phyloP scores from a whole-genome alignment of 2,888 invertebrate species.

The Ormyrus nitidulus region DNA sequence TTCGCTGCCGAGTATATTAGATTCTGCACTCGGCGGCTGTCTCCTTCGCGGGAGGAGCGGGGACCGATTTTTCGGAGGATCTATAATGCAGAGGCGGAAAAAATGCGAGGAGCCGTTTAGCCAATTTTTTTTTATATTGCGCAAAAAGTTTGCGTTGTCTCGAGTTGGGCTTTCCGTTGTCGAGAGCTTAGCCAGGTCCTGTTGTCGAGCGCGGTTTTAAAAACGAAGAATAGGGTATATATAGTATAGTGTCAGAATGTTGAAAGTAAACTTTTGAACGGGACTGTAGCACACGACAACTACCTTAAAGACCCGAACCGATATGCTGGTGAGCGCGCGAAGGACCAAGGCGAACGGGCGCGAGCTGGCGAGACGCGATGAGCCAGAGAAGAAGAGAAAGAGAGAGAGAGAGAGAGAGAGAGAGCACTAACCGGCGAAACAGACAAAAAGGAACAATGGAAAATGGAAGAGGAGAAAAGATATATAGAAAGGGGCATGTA shows the following conservation, averaged over 20 bases:
- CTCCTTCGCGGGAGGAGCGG: neutral
- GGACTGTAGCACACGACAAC: no score
- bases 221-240: no score
- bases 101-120: no score
- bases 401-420: slow-evolving; percentile 24
- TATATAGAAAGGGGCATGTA: slow-evolving; percentile 13
- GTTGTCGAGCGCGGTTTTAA: no score
- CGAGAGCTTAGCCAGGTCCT: no score
- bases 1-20: no score
- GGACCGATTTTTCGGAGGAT: neutral
- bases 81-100: no score
- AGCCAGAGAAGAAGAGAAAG: slow-evolving; percentile 7
- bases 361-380: slow-evolving; percentile 5
- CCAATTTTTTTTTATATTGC: no score
- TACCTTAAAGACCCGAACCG: slow-evolving; percentile 25
- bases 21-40: slow-evolving; percentile 14
- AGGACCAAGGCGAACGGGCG: slow-evolving; percentile 27
- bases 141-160: no score
- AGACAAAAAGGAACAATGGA: slow-evolving; percentile 22
- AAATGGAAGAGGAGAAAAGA: slow-evolving; percentile 8
- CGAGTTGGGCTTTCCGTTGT: no score
- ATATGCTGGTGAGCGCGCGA: slow-evolving; percentile 19
- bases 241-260: no score
- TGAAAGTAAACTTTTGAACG: no score
- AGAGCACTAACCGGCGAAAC: slow-evolving; percentile 18